Evolutionary conservation across 2,113 vertebrate species (phyloP).

Genomic region (Ahaetulla prasina): DNA sequence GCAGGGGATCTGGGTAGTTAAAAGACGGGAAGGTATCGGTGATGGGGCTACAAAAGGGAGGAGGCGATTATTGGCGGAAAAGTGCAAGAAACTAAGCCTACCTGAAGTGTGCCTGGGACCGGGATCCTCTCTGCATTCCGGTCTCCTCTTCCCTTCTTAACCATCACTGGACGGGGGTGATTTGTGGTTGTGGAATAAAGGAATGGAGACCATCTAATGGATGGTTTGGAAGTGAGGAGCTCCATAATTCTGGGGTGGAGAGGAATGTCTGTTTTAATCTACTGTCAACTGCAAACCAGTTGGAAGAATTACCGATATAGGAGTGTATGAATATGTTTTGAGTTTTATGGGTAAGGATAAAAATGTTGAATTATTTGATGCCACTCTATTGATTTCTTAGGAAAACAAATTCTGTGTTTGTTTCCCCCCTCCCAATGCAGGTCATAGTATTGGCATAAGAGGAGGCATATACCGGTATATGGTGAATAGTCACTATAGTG

Average conservation of each 20-base stretch:
- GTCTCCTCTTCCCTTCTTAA: neutral
- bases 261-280: neutral
- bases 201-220: neutral
- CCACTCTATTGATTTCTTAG: neutral
- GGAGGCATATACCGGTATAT: neutral
- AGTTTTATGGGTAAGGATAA: neutral
- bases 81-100: neutral
- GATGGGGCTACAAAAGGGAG: neutral
- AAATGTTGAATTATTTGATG: neutral
- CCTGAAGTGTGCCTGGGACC: neutral
- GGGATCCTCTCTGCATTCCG: neutral
- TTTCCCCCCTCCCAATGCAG: neutral
- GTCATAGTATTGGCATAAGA: neutral
- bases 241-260: too few species aligned
- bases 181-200: neutral
- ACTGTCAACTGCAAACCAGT: neutral
- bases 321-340: neutral
- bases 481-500: neutral
- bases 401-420: neutral
- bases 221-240: neutral
- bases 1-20: neutral
- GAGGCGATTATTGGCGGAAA: neutral
- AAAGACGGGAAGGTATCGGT: neutral
- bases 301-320: neutral
- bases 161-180: neutral